phyloP scores from a whole-genome alignment of 2,113 vertebrate species.

The Bufo gargarizans region DNA sequence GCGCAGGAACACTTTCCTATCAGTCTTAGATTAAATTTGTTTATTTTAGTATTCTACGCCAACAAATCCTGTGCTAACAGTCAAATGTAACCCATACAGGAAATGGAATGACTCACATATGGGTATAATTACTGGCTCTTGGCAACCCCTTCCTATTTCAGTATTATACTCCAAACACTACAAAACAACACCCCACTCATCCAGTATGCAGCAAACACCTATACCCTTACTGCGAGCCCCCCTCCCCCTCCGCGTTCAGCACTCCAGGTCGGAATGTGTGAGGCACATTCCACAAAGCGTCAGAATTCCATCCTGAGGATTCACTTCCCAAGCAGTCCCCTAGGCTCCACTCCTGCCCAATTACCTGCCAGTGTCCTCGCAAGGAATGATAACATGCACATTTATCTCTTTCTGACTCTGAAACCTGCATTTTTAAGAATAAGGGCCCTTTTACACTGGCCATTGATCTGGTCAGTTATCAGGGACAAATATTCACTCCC shows the following conservation, averaged over 20 bases:
- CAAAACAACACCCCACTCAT: not conserved
- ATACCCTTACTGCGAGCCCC: not conserved
- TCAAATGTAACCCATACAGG: constrained; percentile 21
- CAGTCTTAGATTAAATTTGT: not conserved
- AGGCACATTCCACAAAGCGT: constrained; percentile 37
- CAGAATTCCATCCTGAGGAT: constrained; percentile 43
- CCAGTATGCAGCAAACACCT: constrained; percentile 17
- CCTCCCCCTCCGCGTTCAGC: constrained; percentile 8
- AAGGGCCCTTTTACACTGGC: too few species aligned
- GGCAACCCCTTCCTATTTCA: constrained; percentile 9
- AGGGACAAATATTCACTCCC: too few species aligned
- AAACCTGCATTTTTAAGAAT: too few species aligned
- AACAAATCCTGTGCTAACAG: constrained; percentile 7
- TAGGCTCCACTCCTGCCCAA: constrained; percentile 21
- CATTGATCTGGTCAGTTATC: too few species aligned
- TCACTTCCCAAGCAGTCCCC: constrained; percentile 41
- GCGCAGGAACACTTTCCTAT: not conserved
- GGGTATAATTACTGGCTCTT: constrained; percentile 38
- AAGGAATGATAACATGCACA: not conserved
- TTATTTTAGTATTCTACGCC: not conserved
- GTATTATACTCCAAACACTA: constrained; percentile 22
- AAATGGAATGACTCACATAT: constrained; percentile 45
- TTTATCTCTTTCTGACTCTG: not conserved
- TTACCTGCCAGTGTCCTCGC: not conserved
- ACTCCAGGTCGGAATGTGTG: constrained; percentile 52